Conservation (phyloP, 2,888 invertebrate genomes). For the Apomyelois bistriatella region DNA sequence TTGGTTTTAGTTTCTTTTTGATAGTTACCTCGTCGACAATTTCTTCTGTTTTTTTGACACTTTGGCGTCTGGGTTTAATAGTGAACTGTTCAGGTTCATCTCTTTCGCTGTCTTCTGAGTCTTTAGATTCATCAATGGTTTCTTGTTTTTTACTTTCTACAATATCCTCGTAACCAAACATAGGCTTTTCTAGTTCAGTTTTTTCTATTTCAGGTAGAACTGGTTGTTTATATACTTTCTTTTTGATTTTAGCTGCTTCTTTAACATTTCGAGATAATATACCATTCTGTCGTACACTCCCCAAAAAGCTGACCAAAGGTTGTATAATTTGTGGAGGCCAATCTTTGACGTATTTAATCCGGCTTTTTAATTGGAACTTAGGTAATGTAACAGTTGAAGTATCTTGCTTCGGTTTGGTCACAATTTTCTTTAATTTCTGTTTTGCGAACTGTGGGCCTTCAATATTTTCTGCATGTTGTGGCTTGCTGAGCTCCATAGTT, state of each 20-base stretch:
- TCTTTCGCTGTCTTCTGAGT: conserved; percentile 36
- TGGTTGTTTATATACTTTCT: conserved; percentile 78
- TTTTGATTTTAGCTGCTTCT: conserved; percentile 83
- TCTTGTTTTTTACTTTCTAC: conserved; percentile 48
- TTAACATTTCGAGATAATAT: conserved; percentile 85
- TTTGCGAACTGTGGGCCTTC: conserved; percentile 83
- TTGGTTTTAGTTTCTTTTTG: conserved; percentile 86
- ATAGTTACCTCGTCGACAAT: conserved; percentile 83
- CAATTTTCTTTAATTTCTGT: conserved; percentile 84
- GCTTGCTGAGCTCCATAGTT: conserved; percentile 81
- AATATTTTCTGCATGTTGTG: conserved; percentile 81
- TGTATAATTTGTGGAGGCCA: conserved; percentile 81
- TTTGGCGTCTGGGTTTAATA: conserved; percentile 59
- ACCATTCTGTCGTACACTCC: conserved; percentile 81
- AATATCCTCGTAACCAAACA: conserved; percentile 75
- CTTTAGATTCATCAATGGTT: conserved; percentile 28
- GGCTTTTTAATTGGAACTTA: conserved; percentile 85
- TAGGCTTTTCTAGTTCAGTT: conserved; percentile 78
- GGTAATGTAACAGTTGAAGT: conserved; percentile 71
- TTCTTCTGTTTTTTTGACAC: conserved; percentile 74
- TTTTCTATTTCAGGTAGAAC: conserved; percentile 77
- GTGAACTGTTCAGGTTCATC: conserved; percentile 64
- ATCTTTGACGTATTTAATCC: conserved; percentile 80
- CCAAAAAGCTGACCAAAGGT: conserved; percentile 74
- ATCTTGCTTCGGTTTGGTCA: conserved; percentile 71